phyloP scores from a whole-genome alignment of 2,888 invertebrate genomes.

The Epiperipatus broadwayi region DNA sequence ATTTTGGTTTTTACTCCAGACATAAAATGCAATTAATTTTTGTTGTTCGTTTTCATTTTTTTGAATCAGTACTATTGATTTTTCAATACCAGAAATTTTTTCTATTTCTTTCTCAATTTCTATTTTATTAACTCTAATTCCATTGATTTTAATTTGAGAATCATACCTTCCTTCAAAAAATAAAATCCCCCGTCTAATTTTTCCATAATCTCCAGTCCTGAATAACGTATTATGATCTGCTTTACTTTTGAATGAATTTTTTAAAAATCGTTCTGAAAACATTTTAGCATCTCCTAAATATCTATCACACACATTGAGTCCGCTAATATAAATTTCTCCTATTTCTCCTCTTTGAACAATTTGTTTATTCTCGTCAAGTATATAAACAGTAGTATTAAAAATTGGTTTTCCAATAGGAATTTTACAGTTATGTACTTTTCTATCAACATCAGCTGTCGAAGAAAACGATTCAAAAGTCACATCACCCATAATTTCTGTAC shows the following conservation, averaged over 20 bases:
- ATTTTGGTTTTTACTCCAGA: too few species aligned
- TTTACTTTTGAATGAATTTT: constrained; percentile 49
- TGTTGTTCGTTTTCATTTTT: too few species aligned
- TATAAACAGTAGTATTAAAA: constrained; percentile 57
- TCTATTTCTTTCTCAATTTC: constrained; percentile 59
- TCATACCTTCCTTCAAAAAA: constrained; percentile 47
- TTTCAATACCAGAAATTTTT: constrained; percentile 44
- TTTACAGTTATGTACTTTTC: constrained; percentile 29
- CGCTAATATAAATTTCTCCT: constrained; percentile 64
- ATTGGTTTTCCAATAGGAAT: constrained; percentile 66
- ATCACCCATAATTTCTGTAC: constrained; percentile 78
- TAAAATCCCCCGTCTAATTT: constrained; percentile 42
- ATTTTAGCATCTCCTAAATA: constrained; percentile 39
- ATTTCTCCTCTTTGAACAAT: constrained; percentile 50
- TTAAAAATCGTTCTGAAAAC: constrained; percentile 44
- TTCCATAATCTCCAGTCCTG: constrained; percentile 65
- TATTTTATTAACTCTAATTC: constrained; percentile 61
- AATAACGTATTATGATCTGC: constrained; percentile 40
- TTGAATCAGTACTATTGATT: constrained; percentile 53
- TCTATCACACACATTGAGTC: constrained; percentile 54
- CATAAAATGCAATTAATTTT: too few species aligned
- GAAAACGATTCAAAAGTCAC: constrained; percentile 56
- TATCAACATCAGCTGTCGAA: constrained; percentile 25
- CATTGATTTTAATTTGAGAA: constrained; percentile 65
- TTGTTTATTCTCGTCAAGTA: constrained; percentile 45